Conservation (phyloP, 2,113 vertebrate genomes). For the Oreochromis aureus region DNA sequence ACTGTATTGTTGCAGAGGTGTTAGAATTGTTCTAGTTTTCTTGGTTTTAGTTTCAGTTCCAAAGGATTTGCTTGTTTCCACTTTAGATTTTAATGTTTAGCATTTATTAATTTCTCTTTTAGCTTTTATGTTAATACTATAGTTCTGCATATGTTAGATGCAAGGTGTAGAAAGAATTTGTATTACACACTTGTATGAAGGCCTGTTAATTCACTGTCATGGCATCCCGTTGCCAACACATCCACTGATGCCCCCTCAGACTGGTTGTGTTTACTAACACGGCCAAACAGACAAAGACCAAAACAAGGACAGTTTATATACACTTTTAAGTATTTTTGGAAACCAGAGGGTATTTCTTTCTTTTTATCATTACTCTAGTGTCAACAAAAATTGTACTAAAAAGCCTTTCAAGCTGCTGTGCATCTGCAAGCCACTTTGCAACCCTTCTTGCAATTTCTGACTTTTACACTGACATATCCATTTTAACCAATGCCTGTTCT, state of each 20-base stretch:
- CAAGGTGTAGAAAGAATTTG: not conserved
- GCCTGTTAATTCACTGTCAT: not conserved
- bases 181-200: not conserved
- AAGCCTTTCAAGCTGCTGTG: accelerated
- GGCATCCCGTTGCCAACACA: accelerated
- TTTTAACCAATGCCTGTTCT: not conserved
- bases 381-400: not conserved
- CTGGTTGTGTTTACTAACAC: accelerated
- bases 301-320: not conserved
- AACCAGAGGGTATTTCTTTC: not conserved
- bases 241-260: not conserved
- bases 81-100: not conserved
- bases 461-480: not conserved
- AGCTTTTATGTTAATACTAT: not conserved
- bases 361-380: accelerated
- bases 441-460: not conserved
- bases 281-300: not conserved
- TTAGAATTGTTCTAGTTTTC: not conserved
- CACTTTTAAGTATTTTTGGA: not conserved
- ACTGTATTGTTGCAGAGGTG: not conserved
- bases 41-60: not conserved
- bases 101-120: not conserved
- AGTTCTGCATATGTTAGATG: not conserved
- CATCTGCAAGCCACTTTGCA: not conserved
- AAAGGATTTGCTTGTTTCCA: not conserved